Evolutionary conservation across 2,113 vertebrate genomes (phyloP), one percentile per base, ranked within the genome.

Genomic region (Barnardius zonarius): DNA sequence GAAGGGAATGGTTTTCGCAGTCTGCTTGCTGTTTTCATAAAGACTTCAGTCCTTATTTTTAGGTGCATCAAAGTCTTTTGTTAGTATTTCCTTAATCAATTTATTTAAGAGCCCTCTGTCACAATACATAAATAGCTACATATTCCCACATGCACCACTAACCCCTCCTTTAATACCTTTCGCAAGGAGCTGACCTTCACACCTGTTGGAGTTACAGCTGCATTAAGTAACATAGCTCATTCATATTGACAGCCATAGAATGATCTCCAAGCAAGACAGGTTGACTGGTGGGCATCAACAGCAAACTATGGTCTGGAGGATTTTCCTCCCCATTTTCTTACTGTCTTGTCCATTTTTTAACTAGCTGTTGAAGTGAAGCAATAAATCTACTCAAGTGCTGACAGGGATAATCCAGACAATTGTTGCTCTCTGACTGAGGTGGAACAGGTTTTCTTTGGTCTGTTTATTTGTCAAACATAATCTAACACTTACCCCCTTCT

Each of bases 331-430:
- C 1, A 0, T 97, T 91, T 90, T 83, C 59, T 89, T 94, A 89
- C 70, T 78, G 44, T 77, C 67, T 78, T 94, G 68, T 51, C 91
- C 93, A 15, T 96, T 94, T 93, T 94, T 59, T 69, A 97, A 92
- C 81, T 97, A 77, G 92, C 51, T 97, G 75, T 73, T 95, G 78
- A 91, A 94, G 75, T 90, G 92, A 92, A 96, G 89, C 75, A 95
- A 95, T 95, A 85, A 97, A 95, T 96, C 94, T 93, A 43, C 78
- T 77, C 70, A 62, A 48, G 87, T 82, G 88, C 75, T 95, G 94
- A 96, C 85, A 95, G 73, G 78, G 86, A 91, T 90, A 96, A 94
- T 94, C 74, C 87, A 84, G 89, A 88, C 28, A 68, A 31, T 83
- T 73, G 87, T 66, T 90, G 49, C 55, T 93, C 78, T 83, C 64